phyloP scores from a whole-genome alignment of 2,113 vertebrate genomes.

The Aramus guarauna region DNA sequence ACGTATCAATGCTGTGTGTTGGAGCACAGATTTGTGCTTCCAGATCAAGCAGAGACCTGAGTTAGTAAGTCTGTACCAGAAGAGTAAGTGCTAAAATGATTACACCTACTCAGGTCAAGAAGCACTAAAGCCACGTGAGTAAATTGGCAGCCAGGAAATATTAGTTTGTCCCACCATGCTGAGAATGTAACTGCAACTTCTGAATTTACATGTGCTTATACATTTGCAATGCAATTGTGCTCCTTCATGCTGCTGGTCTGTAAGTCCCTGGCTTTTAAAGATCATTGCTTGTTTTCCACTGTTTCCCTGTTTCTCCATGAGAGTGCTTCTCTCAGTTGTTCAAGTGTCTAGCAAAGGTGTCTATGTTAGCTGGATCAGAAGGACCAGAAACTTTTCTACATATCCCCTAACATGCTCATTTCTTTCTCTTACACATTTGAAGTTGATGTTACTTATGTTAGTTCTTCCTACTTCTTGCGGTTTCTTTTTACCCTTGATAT shows the following conservation, averaged over 20 bases:
- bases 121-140: not conserved
- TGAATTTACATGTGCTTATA: not conserved
- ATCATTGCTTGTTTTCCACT: not conserved
- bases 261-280: not conserved
- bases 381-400: not conserved
- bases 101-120: not conserved
- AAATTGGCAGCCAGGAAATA: not conserved
- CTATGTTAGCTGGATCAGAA: not conserved
- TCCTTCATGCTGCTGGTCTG: not conserved
- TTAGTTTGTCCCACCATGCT: not conserved
- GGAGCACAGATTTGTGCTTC: not conserved
- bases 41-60: not conserved
- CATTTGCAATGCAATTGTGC: not conserved
- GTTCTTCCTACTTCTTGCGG: not conserved
- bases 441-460: not conserved
- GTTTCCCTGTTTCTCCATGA: not conserved
- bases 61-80: not conserved
- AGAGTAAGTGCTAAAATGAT: not conserved
- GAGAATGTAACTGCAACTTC: not conserved
- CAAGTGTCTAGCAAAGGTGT: not conserved
- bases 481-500: not conserved
- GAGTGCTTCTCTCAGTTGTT: not conserved
- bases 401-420: not conserved
- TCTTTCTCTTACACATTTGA: not conserved
- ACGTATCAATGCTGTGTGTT: fast-evolving